These are phyloP conservation scores for Bos taurus DNA, from an alignment of 2,113 vertebrate species.

Conservation along the genomic window DNA sequence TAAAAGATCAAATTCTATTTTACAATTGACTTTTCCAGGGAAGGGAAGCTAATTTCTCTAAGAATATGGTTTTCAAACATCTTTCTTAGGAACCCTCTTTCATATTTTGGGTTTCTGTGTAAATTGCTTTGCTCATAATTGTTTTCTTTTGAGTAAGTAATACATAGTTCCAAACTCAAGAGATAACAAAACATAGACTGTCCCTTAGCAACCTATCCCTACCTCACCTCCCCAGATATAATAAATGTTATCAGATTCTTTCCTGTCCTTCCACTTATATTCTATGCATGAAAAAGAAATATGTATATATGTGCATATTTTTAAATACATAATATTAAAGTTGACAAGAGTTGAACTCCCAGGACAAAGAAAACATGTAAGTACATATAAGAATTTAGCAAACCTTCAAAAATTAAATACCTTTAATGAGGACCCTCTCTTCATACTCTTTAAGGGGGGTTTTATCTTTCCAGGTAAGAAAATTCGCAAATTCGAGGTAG, in stretches of 20 bases:
- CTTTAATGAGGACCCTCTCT: slow-evolving; percentile 79
- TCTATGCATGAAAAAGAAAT: not conserved
- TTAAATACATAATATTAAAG: not conserved
- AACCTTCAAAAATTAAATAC: slow-evolving; percentile 73
- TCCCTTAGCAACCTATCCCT: not conserved
- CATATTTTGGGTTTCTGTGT: not conserved
- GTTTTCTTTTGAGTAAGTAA: not conserved
- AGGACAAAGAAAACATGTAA: not conserved
- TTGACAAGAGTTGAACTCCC: not conserved
- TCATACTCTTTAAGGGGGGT: slow-evolving; percentile 79
- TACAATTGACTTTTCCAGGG: not conserved
- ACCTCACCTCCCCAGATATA: not conserved
- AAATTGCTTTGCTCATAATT: not conserved
- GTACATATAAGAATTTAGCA: not conserved
- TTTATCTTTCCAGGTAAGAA: slow-evolving; percentile 93
- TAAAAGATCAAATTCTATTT: not conserved
- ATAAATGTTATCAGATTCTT: not conserved
- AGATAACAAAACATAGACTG: not conserved
- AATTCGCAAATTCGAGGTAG: slow-evolving; percentile 89
- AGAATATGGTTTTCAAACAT: not conserved
- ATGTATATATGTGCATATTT: not conserved
- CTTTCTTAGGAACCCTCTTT: slow-evolving; percentile 7
- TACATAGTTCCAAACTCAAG: not conserved
- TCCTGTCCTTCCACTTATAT: not conserved
- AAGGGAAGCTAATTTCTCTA: not conserved